Evolutionary conservation across 2,113 vertebrate genomes (phyloP).

Genomic region (Phyllostomus hastatus): DNA sequence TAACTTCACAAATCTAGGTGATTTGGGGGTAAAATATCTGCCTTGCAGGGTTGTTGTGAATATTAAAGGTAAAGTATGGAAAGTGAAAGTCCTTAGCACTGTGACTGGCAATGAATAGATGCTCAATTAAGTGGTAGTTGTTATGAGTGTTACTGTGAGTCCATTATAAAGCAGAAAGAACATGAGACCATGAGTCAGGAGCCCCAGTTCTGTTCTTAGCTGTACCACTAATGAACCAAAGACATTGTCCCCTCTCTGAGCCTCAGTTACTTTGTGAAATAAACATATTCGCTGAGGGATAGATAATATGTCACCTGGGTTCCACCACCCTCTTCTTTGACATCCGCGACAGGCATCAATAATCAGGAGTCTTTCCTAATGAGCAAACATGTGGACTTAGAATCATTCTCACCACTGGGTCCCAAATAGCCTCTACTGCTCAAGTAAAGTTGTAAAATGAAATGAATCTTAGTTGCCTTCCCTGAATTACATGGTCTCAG

Average conservation of each 20-base stretch:
- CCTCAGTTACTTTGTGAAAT: constrained; percentile 36
- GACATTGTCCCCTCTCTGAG: not conserved
- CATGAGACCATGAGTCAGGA: not conserved
- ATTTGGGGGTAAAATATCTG: not conserved
- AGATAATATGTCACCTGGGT: not conserved
- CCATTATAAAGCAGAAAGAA: not conserved
- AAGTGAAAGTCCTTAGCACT: not conserved
- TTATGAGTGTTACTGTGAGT: not conserved
- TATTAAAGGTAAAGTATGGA: constrained; percentile 17
- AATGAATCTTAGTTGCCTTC: constrained; percentile 26
- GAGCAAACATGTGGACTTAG: constrained; percentile 3
- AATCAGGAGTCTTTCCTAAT: constrained; percentile 24
- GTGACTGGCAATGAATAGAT: not conserved
- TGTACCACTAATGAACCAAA: constrained; percentile 15
- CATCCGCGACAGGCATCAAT: not conserved
- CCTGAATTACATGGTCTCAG: not conserved
- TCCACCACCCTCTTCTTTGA: not conserved
- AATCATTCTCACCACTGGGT: not conserved
- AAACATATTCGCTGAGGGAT: not conserved
- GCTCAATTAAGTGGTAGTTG: not conserved
- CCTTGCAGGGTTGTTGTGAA: not conserved
- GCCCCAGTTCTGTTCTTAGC: not conserved
- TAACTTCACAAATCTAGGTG: not conserved
- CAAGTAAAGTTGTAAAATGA: constrained; percentile 37
- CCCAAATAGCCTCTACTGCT: not conserved